These are phyloP conservation scores for Alfaro cultratus DNA, from an alignment of 2,797 vertebrate genomes.

Conservation along the genomic window DNA sequence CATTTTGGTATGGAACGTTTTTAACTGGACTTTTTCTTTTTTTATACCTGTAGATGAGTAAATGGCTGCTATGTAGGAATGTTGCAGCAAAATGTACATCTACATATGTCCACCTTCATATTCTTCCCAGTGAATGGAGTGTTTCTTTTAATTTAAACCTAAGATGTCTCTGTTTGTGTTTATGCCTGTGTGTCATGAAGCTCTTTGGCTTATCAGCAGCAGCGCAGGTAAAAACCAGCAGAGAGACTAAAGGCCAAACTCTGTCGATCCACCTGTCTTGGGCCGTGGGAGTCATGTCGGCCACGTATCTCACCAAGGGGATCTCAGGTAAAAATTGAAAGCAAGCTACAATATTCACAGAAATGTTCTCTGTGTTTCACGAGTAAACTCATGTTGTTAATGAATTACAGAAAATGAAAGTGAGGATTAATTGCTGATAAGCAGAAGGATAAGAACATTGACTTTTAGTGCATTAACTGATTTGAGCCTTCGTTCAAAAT, in stretches of 20 bases:
- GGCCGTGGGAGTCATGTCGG: slow-evolving; percentile 82
- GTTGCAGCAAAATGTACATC: not conserved
- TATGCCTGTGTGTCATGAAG: slow-evolving; percentile 57
- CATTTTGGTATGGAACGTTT: not conserved
- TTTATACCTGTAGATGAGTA: not conserved
- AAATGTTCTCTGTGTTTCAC: not conserved
- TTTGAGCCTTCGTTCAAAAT: not conserved
- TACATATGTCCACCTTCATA: not conserved
- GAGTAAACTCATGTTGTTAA: not conserved
- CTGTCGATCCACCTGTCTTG: slow-evolving; percentile 84
- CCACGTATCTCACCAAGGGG: slow-evolving; percentile 83
- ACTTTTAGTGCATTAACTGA: slow-evolving; percentile 9
- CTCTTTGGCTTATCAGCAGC: slow-evolving; percentile 81
- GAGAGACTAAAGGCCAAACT: slow-evolving; percentile 81
- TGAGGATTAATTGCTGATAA: not conserved
- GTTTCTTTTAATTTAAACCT: not conserved
- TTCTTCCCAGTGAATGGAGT: not conserved
- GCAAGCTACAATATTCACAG: not conserved
- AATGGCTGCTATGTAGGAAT: not conserved
- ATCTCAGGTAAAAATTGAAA: slow-evolving; percentile 75
- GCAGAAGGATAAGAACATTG: not conserved
- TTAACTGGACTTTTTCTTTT: no score
- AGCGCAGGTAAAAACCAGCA: slow-evolving; percentile 87
- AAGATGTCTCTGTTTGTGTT: not conserved
- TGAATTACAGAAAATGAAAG: not conserved